A percentile compares a stretch with the other conserved stretches of the same genome.
Conservation (phyloP, 2,888 invertebrate genomes). For the Ischnura elegans region DNA sequence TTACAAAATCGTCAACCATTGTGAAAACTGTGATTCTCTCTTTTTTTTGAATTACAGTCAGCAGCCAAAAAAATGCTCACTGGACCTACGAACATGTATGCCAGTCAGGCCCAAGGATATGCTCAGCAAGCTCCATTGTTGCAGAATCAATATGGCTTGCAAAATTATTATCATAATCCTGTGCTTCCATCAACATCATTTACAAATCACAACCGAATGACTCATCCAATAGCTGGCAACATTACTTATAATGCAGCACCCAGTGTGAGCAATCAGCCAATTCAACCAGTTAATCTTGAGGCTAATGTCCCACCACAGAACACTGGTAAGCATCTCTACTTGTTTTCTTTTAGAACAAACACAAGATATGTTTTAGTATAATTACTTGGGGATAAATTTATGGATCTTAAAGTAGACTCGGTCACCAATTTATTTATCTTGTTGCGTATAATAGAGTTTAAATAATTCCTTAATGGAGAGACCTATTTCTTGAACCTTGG, state of each 20-base stretch:
- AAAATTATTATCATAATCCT: conserved; percentile 39
- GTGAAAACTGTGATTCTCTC: neutral
- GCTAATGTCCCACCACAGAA: neutral
- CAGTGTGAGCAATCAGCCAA: neutral
- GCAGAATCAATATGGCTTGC: neutral
- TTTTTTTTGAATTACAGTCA: neutral
- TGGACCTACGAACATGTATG: neutral
- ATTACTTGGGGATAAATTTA: no score
- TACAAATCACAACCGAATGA: neutral
- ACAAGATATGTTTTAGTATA: neutral
- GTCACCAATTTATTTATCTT: no score
- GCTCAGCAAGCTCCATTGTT: neutral
- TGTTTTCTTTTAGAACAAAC: neutral
- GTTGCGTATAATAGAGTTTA: no score
- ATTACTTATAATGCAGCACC: neutral
- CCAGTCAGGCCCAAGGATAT: neutral
- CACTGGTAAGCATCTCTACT: neutral
- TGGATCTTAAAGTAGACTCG: no score
- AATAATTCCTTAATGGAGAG: no score
- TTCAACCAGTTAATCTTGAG: neutral
- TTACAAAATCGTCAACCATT: neutral
- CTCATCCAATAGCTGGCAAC: neutral
- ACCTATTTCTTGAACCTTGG: no score
- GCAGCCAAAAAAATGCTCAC: neutral
- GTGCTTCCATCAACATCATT: neutral